Percentiles rank a stretch among this genome's conserved stretches.
These are phyloP conservation scores for Ceratina australensis DNA, from an alignment of 1,140 invertebrate species.

Conservation along the genomic window DNA sequence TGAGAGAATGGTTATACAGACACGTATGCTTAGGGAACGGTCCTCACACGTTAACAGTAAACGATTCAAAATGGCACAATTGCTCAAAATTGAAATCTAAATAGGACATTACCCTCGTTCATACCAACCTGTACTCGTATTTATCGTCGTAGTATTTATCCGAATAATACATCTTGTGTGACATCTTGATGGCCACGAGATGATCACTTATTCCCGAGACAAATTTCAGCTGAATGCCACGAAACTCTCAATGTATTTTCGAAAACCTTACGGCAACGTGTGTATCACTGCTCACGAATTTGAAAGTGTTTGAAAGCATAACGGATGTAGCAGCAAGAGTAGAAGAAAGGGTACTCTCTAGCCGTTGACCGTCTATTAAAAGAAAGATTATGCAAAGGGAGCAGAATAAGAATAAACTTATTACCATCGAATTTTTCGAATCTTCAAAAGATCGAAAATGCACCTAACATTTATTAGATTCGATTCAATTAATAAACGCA, in stretches of 20 bases:
- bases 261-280: conserved; percentile 41
- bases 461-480: not conserved
- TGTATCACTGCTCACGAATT: conserved; percentile 55
- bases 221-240: not conserved
- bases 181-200: conserved; percentile 37
- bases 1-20: not conserved
- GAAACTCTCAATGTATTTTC: conserved; percentile 23
- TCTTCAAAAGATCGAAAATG: not conserved
- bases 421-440: not conserved
- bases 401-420: not conserved
- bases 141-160: conserved; percentile 94
- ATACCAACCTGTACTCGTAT: conserved; percentile 89
- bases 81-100: conserved; percentile 36
- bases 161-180: conserved; percentile 89
- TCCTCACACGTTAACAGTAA: not conserved
- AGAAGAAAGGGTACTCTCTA: conserved; percentile 34
- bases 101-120: conserved; percentile 9
- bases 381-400: not conserved
- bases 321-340: conserved; percentile 62
- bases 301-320: conserved; percentile 71
- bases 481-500: not conserved
- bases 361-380: conserved; percentile 32
- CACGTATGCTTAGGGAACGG: not conserved
- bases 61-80: conserved; percentile 41
- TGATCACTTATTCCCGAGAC: not conserved